Base-by-base conservation (phyloP, 2,113 vertebrate genomes). In the Oreocharis arfaki region DNA sequence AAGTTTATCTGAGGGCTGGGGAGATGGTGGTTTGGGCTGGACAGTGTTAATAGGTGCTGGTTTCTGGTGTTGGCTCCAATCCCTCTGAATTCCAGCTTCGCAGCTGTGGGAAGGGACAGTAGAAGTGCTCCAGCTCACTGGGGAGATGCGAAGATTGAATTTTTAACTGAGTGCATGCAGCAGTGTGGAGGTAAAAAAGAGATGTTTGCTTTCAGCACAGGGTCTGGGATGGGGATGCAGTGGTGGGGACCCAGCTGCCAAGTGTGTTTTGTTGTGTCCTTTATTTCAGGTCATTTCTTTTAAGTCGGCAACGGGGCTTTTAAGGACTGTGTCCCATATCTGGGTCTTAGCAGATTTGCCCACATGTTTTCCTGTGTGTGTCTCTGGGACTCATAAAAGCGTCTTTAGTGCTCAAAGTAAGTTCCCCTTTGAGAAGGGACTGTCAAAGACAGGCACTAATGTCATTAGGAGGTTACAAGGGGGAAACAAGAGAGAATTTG, bases 401-500 rank as follows among this genome's bases (percentile, higher is more conserved):
- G 4, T 94, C 92, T 96, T 95, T 95, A 95, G 88, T 0, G 33
- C 52, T 95, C 83, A 89, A 89, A 92, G 85, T 70, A 81, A 93
- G 83, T 93, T 90, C 76, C 73, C 71, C 83, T 95, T 90, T 9
- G 30, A 96, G 95, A 53, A 95, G 73, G 37, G 85, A 74, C 92
- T 92, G 92, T 71, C 93, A 92, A 68, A 96, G 95, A 90, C 60
- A 7, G 79, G 53, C 26, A 14, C 80, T 97, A 97, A 97, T 97
- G 88, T 94, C 96, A 95, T 97, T 97, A 97, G 93, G 82, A 93
- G 95, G 95, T 96, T 97, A 96, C 95, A 95, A 95, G 89, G 91
- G 93, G 95, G 73, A 96, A 96, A 94, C 87, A 63, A 89, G 95
- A 93, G 79, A 90, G 95, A 96, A 93, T 96, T 96, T 96, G 93